Evolutionary conservation across 2,888 invertebrate genomes (phyloP).

Genomic region (Drosophila phalerata): DNA sequence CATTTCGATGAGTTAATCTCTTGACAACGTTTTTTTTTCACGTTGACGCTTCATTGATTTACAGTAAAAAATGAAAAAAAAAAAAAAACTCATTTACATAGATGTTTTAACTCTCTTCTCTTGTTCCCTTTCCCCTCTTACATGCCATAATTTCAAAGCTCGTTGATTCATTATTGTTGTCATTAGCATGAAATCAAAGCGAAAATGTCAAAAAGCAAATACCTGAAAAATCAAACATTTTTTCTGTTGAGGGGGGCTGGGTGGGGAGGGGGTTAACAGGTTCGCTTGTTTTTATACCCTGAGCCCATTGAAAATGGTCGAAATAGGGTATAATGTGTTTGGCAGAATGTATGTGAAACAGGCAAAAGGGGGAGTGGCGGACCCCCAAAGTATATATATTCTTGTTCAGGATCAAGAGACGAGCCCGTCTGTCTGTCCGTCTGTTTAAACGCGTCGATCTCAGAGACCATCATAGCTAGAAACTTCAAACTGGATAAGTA

Average conservation of each 20-base stretch:
- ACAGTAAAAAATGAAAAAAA: constrained; percentile 12
- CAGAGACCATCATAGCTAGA: no score
- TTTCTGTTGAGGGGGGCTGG: not conserved
- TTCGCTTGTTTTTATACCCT: constrained; percentile 23
- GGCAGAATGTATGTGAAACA: no score
- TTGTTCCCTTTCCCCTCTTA: not conserved
- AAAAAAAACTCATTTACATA: constrained; percentile 52
- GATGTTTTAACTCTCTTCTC: constrained; percentile 16
- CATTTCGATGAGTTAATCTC: constrained; percentile 50
- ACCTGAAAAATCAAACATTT: constrained; percentile 25
- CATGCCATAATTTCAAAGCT: constrained; percentile 3
- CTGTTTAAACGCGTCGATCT: no score
- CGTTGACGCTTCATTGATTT: constrained; percentile 56
- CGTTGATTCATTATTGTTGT: constrained; percentile 43
- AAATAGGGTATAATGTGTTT: no score
- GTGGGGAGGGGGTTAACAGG: constrained; percentile 29
- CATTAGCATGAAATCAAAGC: constrained; percentile 55
- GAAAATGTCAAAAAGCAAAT: constrained; percentile 65
- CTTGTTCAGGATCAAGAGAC: no score
- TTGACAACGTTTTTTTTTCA: not conserved
- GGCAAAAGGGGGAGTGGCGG: no score
- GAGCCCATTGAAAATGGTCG: no score
- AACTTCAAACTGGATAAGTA: no score
- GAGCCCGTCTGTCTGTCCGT: no score
- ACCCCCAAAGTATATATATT: no score